A percentile compares a stretch with the other conserved stretches of the same genome.
Evolutionary conservation across 2,113 vertebrate genomes (phyloP).

Genomic region (Sturnira hondurensis): DNA sequence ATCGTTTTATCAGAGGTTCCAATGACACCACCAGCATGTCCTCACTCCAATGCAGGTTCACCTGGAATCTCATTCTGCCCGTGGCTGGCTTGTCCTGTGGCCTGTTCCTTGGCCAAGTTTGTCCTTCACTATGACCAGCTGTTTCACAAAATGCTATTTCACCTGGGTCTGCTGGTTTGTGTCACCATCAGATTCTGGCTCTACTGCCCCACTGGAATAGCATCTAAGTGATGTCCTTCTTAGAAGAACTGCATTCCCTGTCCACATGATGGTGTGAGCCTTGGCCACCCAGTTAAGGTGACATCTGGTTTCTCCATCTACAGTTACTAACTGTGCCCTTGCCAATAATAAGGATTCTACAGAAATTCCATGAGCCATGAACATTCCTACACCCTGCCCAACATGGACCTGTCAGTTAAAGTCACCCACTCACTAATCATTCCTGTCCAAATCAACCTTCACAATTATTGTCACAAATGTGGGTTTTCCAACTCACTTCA

Average conservation of each 20-base stretch:
- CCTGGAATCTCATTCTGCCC: background rate
- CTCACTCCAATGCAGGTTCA: too few species aligned
- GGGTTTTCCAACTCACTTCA: background rate
- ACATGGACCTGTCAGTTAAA: background rate
- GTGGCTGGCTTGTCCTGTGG: background rate
- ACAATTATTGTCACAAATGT: background rate
- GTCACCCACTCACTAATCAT: background rate
- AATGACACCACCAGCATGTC: rapidly evolving
- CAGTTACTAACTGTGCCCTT: background rate
- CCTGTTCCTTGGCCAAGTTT: background rate
- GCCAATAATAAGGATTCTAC: background rate
- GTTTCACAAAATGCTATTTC: background rate
- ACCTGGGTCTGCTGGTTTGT: background rate
- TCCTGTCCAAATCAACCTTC: background rate
- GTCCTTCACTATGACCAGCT: background rate
- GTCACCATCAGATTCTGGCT: background rate
- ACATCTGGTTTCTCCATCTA: background rate
- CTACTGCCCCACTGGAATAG: background rate
- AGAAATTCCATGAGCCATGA: background rate
- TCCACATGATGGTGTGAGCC: background rate
- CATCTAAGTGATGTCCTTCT: background rate
- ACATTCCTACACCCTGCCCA: background rate
- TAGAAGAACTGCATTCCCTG: background rate
- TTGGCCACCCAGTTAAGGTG: too few species aligned
- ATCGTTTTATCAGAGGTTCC: background rate